Evolutionary conservation across 1,140 invertebrate species (phyloP).

Genomic region (Conopomorpha cramerella): DNA sequence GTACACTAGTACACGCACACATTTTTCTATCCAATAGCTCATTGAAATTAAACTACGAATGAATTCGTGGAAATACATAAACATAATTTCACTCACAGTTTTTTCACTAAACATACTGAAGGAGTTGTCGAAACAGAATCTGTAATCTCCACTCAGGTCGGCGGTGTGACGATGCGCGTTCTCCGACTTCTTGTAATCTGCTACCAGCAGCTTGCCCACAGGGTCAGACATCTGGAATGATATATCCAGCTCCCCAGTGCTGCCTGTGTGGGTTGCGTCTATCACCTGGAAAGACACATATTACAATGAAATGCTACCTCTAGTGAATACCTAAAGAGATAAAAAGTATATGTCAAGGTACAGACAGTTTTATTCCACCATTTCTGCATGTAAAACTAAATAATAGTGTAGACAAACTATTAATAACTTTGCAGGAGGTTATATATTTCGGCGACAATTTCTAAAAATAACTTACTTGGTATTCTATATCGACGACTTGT

Average conservation of each 20-base stretch:
- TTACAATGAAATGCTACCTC: background rate
- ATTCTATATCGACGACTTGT: slow-evolving; percentile 74
- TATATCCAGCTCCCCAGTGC: slow-evolving; percentile 82
- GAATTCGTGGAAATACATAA: too few relatives aligned
- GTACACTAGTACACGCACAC: too few relatives aligned
- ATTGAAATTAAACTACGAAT: too few relatives aligned
- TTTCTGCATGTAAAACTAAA: too few relatives aligned
- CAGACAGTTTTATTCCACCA: background rate
- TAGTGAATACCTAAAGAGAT: background rate
- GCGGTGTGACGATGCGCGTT: slow-evolving; percentile 66
- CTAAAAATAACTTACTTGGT: slow-evolving; percentile 63
- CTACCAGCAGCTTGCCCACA: slow-evolving; percentile 64
- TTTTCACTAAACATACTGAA: slow-evolving; percentile 80
- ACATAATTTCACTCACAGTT: slow-evolving; percentile 70
- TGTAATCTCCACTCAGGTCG: slow-evolving; percentile 69
- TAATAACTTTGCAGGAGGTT: too few relatives aligned
- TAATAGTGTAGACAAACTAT: too few relatives aligned
- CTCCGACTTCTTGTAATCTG: slow-evolving; percentile 74
- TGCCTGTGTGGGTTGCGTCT: slow-evolving; percentile 72
- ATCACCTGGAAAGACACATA: slow-evolving; percentile 62
- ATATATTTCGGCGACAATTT: background rate
- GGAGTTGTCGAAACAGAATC: slow-evolving; percentile 83
- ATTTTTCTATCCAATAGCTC: too few relatives aligned
- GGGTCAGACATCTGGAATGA: slow-evolving; percentile 71
- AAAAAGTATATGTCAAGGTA: background rate